Base-by-base conservation (phyloP, 2,113 vertebrate species). In the Pyrgilauda ruficollis region DNA sequence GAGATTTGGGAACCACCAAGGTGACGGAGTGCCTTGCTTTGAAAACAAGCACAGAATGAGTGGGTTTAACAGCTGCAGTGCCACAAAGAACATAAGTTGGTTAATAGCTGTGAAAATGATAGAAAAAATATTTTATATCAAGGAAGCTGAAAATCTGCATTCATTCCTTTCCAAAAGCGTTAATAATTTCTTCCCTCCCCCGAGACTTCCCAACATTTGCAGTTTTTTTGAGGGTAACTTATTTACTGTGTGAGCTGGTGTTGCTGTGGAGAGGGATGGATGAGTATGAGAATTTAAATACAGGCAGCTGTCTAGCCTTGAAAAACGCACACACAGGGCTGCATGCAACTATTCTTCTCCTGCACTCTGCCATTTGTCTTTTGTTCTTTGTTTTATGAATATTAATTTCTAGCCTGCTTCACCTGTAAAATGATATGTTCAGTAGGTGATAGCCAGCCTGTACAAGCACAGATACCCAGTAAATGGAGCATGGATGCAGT, bases 341-440 rank as follows among this genome's bases (percentile, higher is more conserved):
- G 62, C 3, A 0, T 30, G 39, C 37, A 61, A 7, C 70, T 69
- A 2, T 79, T 80, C 15, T 87, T 70, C 39, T 33, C 24, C 35
- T 61, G 44, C 6, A 27, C 22, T 79, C 2, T 62, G 67, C 59
- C 77, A 59, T 91, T 93, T 66, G 46, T 88, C 37, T 93, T 69
- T 41, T 31, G 11, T 46, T 92, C 50, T 84, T 82, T 87, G 70
- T 85, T 90, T 93, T 70, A 44, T 76, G 63, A 91, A 74, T 80
- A 27, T 37, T 37, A 27, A 67, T 77, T 83, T 44, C 79, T 89
- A 22, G 56, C 43, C 58, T 68, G 31, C 46, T 82, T 93, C 19
- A n/a, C 68, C 46, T 75, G 0, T 79, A 33, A 82, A 66, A 31
- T 87, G 68, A 33, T 39, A 10, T 3, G 10, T 67, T 90, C 61